Evolutionary conservation across 2,888 invertebrate genomes (phyloP).

Genomic region (Caenorhabditis sp.): DNA sequence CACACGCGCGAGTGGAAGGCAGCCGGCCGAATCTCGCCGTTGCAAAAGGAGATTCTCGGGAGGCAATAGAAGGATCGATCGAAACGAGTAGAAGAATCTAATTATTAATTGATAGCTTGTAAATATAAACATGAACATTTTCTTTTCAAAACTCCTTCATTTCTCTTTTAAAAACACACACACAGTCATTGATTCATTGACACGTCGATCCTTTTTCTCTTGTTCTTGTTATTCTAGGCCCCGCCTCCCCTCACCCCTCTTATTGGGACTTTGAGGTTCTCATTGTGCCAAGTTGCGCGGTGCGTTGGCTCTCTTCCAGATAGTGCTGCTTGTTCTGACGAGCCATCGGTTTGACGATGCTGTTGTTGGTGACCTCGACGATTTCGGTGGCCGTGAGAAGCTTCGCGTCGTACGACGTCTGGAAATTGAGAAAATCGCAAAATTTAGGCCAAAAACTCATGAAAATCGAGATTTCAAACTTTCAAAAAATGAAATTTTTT

Average conservation of each 20-base stretch:
- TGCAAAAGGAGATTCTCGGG: constrained; percentile 74
- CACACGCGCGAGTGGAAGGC: constrained; percentile 80
- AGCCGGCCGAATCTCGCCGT: constrained; percentile 70
- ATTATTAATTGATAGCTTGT: too few relatives aligned
- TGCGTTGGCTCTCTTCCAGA: constrained; percentile 47
- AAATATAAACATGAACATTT: constrained; percentile 3
- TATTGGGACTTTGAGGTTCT: constrained; percentile 30
- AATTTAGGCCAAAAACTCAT: too few relatives aligned
- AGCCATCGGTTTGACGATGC: constrained; percentile 55
- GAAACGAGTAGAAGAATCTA: neutral
- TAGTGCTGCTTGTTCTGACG: constrained; percentile 49
- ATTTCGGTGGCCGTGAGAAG: constrained; percentile 42
- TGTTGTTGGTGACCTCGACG: constrained; percentile 28
- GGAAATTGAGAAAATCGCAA: too few relatives aligned
- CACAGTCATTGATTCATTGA: too few relatives aligned
- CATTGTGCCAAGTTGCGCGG: constrained; percentile 50
- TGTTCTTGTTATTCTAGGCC: too few relatives aligned
- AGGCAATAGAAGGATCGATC: constrained; percentile 35
- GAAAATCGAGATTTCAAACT: too few relatives aligned
- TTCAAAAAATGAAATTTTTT: too few relatives aligned
- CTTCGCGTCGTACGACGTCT: constrained; percentile 53
- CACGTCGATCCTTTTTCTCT: neutral
- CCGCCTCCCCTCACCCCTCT: neutral
- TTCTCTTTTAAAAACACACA: neutral
- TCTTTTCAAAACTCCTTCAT: neutral